Evolutionary conservation across 2,888 invertebrate species (phyloP), one percentile per base, ranked within the genome.

Genomic region (Cactoblastis cactorum): DNA sequence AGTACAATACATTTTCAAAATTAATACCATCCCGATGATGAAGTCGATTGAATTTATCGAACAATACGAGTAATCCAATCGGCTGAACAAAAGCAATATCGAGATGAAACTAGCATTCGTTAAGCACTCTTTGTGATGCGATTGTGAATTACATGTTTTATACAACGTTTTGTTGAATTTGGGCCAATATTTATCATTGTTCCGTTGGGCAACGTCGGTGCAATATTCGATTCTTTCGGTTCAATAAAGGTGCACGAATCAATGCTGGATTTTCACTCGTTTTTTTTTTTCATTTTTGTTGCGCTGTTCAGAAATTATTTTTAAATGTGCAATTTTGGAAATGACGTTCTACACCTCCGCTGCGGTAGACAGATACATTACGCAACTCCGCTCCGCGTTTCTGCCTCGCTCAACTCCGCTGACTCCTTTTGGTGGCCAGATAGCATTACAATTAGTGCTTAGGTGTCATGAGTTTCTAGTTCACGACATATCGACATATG

Each of bases 51-150:
- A 65, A 68, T 78, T 76, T 69, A 71, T 74, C 63, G 38, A 49
- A 77, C 80, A 78, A 79, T 79, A 66, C 66, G 65, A 8, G 71
- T 74, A 79, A 82, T 81, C 73, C 77, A 71, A 71, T 73, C 76
- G 81, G 76, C 56, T 77, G 79, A 77, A 81, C 83, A 83, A 82
- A 77, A 73, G 77, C 81, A 85, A 85, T 83, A 85, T 77, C 71
- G 71, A 76, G 73, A 81, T 74, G 71, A 82, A 80, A 77, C 81
- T 80, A 77, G 73, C 65, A 69, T 74, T 83, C 77, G 80, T 82
- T 83, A 83, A 78, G 74, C 72, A 71, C 69, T 70, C 74, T 80
- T 81, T 84, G 80, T 79, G 73, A 71, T 61, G 69, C 68, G 69
- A 71, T 70, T 65, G 66, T 65, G 62, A 58, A 58, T 58, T 61